Evolutionary conservation across 1,140 invertebrate genomes (phyloP).

Genomic region (Pseudomyrmex cubaensis): DNA sequence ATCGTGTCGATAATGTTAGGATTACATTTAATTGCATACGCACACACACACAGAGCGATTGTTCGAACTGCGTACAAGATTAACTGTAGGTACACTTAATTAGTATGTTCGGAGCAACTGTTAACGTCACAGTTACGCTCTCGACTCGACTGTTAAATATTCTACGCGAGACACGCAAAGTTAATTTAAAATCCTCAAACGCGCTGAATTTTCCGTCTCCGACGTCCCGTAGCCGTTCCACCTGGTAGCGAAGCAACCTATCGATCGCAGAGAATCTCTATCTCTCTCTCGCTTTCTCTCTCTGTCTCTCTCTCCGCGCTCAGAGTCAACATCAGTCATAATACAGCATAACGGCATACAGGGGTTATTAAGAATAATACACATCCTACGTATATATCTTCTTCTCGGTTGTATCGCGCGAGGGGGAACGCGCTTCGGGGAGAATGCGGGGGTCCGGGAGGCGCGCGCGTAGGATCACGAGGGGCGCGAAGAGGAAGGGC

Average conservation of each 20-base stretch:
- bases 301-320: constrained; percentile 71
- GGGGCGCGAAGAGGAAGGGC: constrained; percentile 46
- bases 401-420: constrained; percentile 61
- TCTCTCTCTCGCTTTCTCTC: constrained; percentile 55
- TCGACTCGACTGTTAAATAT: not conserved
- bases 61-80: too few species aligned
- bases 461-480: constrained; percentile 43
- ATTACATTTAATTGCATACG: too few species aligned
- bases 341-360: constrained; percentile 82
- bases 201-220: not conserved
- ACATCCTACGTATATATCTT: constrained; percentile 82
- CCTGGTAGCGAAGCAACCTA: constrained; percentile 74
- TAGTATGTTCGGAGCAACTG: too few species aligned
- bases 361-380: constrained; percentile 86
- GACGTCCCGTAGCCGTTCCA: constrained; percentile 33
- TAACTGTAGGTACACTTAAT: too few species aligned
- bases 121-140: too few species aligned
- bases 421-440: constrained; percentile 44
- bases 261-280: constrained; percentile 78
- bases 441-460: constrained; percentile 31
- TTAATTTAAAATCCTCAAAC: constrained; percentile 34
- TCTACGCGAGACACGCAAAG: not conserved
- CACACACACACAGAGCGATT: too few species aligned
- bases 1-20: too few species aligned
- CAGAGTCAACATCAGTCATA: constrained; percentile 86